These are phyloP conservation scores for Equus quagga DNA, from an alignment of 2,113 vertebrate species.

Conservation along the genomic window DNA sequence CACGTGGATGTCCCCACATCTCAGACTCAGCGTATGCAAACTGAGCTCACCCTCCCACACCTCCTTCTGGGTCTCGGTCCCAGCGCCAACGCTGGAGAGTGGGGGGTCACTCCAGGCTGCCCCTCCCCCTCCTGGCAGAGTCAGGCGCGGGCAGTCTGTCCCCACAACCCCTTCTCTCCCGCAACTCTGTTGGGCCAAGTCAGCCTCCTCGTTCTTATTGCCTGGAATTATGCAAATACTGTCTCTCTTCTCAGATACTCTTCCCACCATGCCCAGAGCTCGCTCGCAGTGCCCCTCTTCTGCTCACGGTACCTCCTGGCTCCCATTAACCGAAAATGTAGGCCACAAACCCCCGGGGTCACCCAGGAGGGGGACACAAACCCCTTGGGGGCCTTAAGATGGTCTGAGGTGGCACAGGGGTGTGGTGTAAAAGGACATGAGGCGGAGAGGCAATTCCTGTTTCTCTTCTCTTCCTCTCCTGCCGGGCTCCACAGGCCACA, in stretches of 20 bases:
- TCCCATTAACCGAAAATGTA: neutral
- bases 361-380: neutral
- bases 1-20: no score
- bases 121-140: neutral
- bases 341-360: no score
- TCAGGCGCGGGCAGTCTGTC: rapidly evolving
- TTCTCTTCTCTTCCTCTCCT: neutral
- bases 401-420: neutral
- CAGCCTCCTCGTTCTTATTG: neutral
- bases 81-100: neutral
- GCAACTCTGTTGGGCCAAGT: neutral
- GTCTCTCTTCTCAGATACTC: neutral
- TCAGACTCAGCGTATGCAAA: neutral
- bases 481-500: neutral
- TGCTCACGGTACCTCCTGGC: neutral
- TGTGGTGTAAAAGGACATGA: neutral
- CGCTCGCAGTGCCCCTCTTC: neutral
- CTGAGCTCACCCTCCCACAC: no score
- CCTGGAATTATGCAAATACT: neutral
- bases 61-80: neutral
- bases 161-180: neutral
- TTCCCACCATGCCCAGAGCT: neutral
- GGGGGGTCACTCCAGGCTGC: rapidly evolving
- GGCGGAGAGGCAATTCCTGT: neutral
- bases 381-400: neutral